Percentiles rank a stretch among this genome's conserved stretches.
phyloP scores from a whole-genome alignment of 2,888 invertebrate species.

The Ypsolopha scabrella region DNA sequence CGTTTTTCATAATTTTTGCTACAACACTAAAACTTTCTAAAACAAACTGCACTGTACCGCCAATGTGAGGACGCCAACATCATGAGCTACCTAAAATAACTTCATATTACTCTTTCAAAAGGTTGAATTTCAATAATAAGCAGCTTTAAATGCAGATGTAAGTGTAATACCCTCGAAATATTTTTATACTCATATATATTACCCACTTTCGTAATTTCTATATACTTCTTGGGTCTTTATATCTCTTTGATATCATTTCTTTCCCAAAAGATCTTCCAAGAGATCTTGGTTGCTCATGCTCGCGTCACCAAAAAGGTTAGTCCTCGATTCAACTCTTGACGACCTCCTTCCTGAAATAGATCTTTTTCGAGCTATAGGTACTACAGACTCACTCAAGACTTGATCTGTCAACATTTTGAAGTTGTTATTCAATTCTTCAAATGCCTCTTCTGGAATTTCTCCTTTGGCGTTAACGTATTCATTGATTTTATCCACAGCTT shows the following conservation, averaged over 20 bases:
- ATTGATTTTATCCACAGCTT: slow-evolving; percentile 63
- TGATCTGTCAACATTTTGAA: slow-evolving; percentile 50
- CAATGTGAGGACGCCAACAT: no score
- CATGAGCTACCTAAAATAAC: no score
- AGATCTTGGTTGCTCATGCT: slow-evolving; percentile 54
- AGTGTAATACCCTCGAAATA: no score
- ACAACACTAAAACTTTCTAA: no score
- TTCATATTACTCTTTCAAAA: no score
- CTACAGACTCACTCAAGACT: slow-evolving; percentile 26
- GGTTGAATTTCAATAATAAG: no score
- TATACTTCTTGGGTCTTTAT: no score
- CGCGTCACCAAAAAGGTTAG: slow-evolving; percentile 40
- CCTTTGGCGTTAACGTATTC: slow-evolving; percentile 44
- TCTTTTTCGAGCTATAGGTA: slow-evolving; percentile 32
- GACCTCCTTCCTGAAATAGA: slow-evolving; percentile 36
- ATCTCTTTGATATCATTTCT: slow-evolving; percentile 37
- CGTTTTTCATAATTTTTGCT: no score
- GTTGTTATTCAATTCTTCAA: slow-evolving; percentile 51
- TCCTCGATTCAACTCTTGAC: slow-evolving; percentile 26
- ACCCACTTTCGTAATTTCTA: no score
- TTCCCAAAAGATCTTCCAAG: slow-evolving; percentile 51
- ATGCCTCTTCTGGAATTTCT: slow-evolving; percentile 38
- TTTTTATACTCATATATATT: no score
- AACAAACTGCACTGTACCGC: no score
- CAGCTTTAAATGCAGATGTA: no score